Conservation (phyloP, 2,888 invertebrate species). For the Latrodectus elegans region DNA sequence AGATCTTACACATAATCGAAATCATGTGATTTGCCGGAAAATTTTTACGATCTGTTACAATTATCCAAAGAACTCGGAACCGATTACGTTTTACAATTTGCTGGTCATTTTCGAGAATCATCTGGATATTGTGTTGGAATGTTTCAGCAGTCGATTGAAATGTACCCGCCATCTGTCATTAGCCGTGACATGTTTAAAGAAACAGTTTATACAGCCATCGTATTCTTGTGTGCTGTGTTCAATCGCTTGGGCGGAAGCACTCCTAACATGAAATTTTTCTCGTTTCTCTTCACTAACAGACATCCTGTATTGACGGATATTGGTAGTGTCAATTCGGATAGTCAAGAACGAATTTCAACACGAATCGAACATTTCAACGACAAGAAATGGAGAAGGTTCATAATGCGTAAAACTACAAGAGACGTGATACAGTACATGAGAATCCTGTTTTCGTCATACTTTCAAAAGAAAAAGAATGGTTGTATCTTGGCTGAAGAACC, state of each 20-base stretch:
- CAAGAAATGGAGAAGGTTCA: slow-evolving; percentile 30
- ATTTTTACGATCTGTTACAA: slow-evolving; percentile 26
- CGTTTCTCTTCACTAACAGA: not conserved
- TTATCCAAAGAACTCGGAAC: not conserved
- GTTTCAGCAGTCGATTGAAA: not conserved
- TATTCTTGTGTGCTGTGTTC: slow-evolving; percentile 9
- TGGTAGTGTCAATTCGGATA: not conserved
- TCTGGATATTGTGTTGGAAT: slow-evolving; percentile 21
- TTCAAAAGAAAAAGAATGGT: slow-evolving; percentile 25
- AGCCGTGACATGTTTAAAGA: not conserved
- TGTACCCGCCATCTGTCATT: slow-evolving; percentile 8
- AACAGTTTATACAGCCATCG: not conserved
- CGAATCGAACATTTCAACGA: not conserved
- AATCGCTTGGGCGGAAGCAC: not conserved
- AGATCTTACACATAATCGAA: not conserved
- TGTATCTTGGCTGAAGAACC: slow-evolving; percentile 7
- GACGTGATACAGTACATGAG: slow-evolving; percentile 23
- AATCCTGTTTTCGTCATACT: not conserved
- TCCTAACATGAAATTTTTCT: slow-evolving; percentile 2
- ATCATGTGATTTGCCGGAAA: slow-evolving; percentile 37
- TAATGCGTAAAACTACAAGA: not conserved
- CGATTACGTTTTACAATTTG: slow-evolving; percentile 17
- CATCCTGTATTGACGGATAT: slow-evolving; percentile 30
- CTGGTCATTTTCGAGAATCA: slow-evolving; percentile 15
- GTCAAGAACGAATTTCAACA: not conserved